These are phyloP conservation scores for Enteromius afrohamiltoni DNA, from an alignment of 2,797 vertebrate genomes.

Conservation along the genomic window DNA sequence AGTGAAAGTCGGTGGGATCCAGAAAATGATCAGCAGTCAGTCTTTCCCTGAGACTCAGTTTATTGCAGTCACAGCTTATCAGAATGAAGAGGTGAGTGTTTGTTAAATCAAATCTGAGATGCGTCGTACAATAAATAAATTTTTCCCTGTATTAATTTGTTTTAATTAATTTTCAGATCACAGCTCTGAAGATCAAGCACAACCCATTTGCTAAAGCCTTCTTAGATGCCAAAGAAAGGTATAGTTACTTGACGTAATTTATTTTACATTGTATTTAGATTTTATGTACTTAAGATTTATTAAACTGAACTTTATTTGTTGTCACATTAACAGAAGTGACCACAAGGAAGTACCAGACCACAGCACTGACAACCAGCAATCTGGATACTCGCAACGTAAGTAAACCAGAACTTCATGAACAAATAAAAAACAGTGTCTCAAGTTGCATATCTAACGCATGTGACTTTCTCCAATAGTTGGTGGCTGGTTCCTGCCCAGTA, in stretches of 20 bases:
- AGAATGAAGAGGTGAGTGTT: constrained; percentile 81
- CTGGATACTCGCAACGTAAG: constrained; percentile 82
- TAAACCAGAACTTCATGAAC: background rate
- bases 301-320: background rate
- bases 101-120: background rate
- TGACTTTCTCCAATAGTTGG: constrained; percentile 70
- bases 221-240: constrained; percentile 86
- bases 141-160: background rate
- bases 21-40: constrained; percentile 86
- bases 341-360: constrained; percentile 81
- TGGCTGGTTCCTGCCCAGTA: constrained; percentile 82
- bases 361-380: constrained; percentile 76
- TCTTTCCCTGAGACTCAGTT: constrained; percentile 84
- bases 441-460: background rate
- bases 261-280: constrained; percentile 21
- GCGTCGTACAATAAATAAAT: no score
- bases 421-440: background rate
- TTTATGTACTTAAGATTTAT: background rate
- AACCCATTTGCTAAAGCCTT: constrained; percentile 88
- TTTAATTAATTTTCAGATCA: constrained; percentile 71
- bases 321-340: constrained; percentile 73
- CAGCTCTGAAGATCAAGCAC: constrained; percentile 85
- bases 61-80: constrained; percentile 84
- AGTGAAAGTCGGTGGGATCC: constrained; percentile 82
- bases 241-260: background rate